Base-by-base conservation (phyloP, 2,888 invertebrate genomes). In the Xiphydria camelus region DNA sequence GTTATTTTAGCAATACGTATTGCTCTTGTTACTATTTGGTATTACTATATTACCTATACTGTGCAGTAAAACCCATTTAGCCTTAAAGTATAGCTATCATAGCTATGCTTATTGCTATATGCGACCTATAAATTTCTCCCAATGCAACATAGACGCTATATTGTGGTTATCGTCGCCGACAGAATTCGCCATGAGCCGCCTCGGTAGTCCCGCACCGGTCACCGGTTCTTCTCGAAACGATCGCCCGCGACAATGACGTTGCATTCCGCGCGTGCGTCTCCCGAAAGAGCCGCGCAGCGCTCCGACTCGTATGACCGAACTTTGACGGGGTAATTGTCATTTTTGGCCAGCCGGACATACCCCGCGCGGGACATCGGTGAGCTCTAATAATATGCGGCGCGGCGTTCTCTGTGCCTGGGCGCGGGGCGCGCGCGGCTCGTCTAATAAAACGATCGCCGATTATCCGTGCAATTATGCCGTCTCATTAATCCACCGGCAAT, bases 391-490 rank as follows among this genome's bases (percentile, higher is more conserved):
- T 71, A 70, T 68, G 70, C 68, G 67, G 55, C 50, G 48, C 39
- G 36, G 29, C 12, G 32, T 4, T 19, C 34, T 34, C 34, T 19
- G 15, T 6, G 19, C 17, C 34, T 7, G 17, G 34, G 34, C 34
- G 34, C 34, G 34, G 34, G 19, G 10, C 34, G 6, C 34, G 34
- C 15, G 34, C 31, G 22, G 21, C 22, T 36, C 43, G 43, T 32
- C 64, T 66, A 72, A 71, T 65, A 70, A 71, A 71, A 71, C 70
- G 68, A 70, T 70, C 64, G 69, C 47, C 68, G 69, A 72, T 73
- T 71, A 71, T 68, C n/a, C 68, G 68, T 67, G 70, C 69, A 73
- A 73, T 72, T 73, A 73, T 72, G 70, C 69, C 71, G 73, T 73
- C 73, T 73, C 70, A 72, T 73, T 73, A 73, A 73, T 73, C 72